phyloP scores from a whole-genome alignment of 1,140 invertebrate genomes.

The Drosophila pandora region DNA sequence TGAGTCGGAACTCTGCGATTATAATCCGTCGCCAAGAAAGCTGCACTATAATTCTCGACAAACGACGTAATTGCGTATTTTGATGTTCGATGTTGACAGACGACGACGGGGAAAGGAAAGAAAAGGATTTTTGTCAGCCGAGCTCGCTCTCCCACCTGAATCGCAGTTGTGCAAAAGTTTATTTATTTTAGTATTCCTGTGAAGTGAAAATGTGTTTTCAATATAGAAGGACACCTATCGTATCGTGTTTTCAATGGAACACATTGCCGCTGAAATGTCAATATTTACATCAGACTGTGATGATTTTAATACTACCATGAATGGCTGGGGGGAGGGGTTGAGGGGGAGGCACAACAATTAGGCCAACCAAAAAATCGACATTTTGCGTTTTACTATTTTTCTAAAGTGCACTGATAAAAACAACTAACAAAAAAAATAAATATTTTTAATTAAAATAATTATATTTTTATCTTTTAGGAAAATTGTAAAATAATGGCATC shows the following conservation, averaged over 20 bases:
- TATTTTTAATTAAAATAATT: too few species aligned
- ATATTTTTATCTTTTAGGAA: constrained; percentile 4
- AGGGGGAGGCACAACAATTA: too few species aligned
- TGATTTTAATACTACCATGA: not conserved
- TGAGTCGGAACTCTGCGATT: constrained; percentile 17
- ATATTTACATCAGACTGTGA: not conserved
- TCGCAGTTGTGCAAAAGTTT: not conserved
- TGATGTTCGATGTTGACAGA: constrained; percentile 37
- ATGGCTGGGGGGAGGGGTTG: too few species aligned
- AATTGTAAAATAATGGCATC: constrained; percentile 50
- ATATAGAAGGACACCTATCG: not conserved
- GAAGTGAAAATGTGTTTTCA: not conserved
- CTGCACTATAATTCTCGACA: constrained; percentile 27
- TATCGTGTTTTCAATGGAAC: not conserved
- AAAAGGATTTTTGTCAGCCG: constrained; percentile 8
- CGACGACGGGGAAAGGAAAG: not conserved
- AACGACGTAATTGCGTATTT: constrained; percentile 45
- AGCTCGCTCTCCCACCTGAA: not conserved
- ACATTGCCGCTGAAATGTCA: not conserved
- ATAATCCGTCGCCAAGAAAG: constrained; percentile 18
- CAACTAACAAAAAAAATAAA: not conserved
- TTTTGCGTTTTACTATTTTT: constrained; percentile 1
- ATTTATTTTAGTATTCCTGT: not conserved
- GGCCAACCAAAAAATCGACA: not conserved
- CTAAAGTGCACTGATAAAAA: not conserved